Percentiles rank a stretch among this genome's conserved stretches.
phyloP scores from a whole-genome alignment of 2,113 vertebrate genomes.

The Protobothrops flavoviridis region DNA sequence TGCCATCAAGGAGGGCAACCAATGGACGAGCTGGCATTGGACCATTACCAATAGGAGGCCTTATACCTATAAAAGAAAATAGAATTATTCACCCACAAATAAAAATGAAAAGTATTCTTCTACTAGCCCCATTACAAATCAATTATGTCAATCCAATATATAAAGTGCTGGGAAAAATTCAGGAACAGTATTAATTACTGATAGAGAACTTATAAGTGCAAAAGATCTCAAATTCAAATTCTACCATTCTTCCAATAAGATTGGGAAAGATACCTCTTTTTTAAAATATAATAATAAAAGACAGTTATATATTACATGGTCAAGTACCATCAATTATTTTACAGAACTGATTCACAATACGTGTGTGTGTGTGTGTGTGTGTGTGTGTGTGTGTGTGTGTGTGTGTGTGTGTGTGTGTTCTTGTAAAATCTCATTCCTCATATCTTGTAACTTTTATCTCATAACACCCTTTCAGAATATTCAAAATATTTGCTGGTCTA shows the following conservation, averaged over 20 bases:
- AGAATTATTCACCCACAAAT: background rate
- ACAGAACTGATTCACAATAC: background rate
- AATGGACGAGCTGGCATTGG: slow-evolving; percentile 88
- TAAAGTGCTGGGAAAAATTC: background rate
- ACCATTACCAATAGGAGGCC: slow-evolving; percentile 87
- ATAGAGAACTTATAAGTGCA: background rate
- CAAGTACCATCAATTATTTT: background rate
- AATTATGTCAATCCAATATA: background rate
- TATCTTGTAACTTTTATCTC: background rate
- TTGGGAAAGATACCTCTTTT: background rate
- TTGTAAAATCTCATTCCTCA: background rate
- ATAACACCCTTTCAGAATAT: background rate
- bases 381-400: background rate
- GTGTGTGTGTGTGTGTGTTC: too few species aligned
- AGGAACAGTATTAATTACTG: background rate
- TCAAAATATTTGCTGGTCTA: background rate
- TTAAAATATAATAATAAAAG: background rate
- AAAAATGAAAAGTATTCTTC: background rate
- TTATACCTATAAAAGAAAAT: slow-evolving; percentile 74
- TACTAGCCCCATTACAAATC: background rate
- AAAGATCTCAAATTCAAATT: background rate
- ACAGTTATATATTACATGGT: background rate
- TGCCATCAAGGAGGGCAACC: slow-evolving; percentile 87
- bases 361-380: background rate
- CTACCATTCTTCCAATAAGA: background rate